Percentiles rank a stretch among this genome's conserved stretches.
These are phyloP conservation scores for Sandelia bainsii DNA, from an alignment of 2,797 vertebrate genomes.

Conservation along the genomic window DNA sequence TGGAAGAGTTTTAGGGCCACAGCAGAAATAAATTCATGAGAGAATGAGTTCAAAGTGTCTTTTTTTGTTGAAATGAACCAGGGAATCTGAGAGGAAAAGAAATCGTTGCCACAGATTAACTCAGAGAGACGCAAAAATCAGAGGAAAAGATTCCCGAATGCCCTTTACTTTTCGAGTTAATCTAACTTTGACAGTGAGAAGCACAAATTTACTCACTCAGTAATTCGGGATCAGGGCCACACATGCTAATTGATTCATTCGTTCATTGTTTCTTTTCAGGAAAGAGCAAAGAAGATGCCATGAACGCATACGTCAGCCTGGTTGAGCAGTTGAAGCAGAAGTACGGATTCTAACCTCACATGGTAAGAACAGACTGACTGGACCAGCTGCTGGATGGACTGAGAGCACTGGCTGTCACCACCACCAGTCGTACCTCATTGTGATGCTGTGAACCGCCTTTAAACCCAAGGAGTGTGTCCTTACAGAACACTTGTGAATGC, in stretches of 20 bases:
- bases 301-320: slow-evolving; percentile 82
- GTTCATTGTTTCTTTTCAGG: slow-evolving; percentile 75
- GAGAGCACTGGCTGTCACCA: not conserved
- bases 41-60: too few relatives aligned
- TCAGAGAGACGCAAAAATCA: too few relatives aligned
- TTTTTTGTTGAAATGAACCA: too few relatives aligned
- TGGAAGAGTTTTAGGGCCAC: too few relatives aligned
- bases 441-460: slow-evolving; percentile 38
- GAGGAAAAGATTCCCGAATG: too few relatives aligned
- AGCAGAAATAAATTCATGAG: too few relatives aligned
- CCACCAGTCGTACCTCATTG: not conserved
- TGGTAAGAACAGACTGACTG: not conserved
- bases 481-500: not conserved
- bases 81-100: too few relatives aligned
- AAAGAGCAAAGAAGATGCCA: slow-evolving; percentile 88
- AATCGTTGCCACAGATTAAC: too few relatives aligned
- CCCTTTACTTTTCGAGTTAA: too few relatives aligned
- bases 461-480: slow-evolving; percentile 28
- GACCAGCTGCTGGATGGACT: not conserved
- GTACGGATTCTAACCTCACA: slow-evolving; percentile 62
- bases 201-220: too few relatives aligned
- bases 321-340: slow-evolving; percentile 81
- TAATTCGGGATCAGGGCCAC: too few relatives aligned
- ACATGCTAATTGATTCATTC: not conserved
- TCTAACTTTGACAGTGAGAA: too few relatives aligned